Percentiles rank a stretch among this genome's conserved stretches.
phyloP scores from a whole-genome alignment of 2,113 vertebrate genomes.

The Maccullochella peelii region DNA sequence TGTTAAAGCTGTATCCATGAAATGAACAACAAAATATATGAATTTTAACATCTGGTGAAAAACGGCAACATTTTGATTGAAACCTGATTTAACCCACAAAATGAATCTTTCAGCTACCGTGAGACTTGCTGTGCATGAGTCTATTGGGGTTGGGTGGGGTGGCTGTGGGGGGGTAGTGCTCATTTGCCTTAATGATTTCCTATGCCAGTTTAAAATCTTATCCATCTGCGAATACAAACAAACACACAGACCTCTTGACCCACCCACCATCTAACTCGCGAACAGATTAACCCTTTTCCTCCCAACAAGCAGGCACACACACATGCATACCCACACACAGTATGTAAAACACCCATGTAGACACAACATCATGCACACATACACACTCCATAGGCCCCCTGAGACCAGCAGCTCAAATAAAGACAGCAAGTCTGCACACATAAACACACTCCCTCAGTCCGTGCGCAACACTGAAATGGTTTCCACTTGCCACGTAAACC shows the following conservation, averaged over 20 bases:
- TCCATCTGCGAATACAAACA: slow-evolving; percentile 75
- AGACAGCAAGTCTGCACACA: slow-evolving; percentile 69
- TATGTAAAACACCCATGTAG: slow-evolving; percentile 28
- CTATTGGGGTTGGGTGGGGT: no score
- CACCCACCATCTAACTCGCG: slow-evolving; percentile 39
- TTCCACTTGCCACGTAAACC: slow-evolving; percentile 89
- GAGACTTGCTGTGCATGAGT: slow-evolving; percentile 27
- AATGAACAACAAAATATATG: background rate
- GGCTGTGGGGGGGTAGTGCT: no score
- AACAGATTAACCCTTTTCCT: slow-evolving; percentile 55
- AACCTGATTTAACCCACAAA: slow-evolving; percentile 12
- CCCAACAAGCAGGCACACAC: background rate
- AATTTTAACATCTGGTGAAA: background rate
- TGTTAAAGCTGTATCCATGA: slow-evolving; percentile 1
- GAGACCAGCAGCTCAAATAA: slow-evolving; percentile 72
- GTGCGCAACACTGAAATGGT: slow-evolving; percentile 79
- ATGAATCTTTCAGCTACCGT: slow-evolving; percentile 17
- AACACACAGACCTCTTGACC: slow-evolving; percentile 59
- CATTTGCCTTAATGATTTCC: slow-evolving; percentile 73
- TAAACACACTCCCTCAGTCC: slow-evolving; percentile 72
- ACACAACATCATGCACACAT: slow-evolving; percentile 27
- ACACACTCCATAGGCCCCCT: slow-evolving; percentile 42
- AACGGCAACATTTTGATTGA: slow-evolving; percentile 1
- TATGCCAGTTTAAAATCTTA: slow-evolving; percentile 63
- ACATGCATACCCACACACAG: background rate